phyloP scores from a whole-genome alignment of 2,797 vertebrate species.

The Pseudomugil gertrudae region DNA sequence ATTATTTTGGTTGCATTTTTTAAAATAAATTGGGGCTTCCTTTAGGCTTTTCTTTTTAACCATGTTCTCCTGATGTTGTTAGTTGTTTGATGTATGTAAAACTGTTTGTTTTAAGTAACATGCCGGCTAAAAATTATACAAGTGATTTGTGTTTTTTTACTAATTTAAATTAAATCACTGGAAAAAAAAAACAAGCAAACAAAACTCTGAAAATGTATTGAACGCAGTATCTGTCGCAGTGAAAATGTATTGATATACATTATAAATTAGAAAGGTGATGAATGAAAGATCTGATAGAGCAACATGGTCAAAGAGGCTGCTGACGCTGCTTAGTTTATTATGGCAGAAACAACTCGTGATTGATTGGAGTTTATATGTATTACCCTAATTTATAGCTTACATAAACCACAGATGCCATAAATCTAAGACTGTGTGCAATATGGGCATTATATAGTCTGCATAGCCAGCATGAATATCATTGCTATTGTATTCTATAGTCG shows the following conservation, averaged over 20 bases:
- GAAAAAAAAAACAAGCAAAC: too few relatives aligned
- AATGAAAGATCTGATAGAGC: constrained; percentile 14
- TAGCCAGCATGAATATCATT: too few relatives aligned
- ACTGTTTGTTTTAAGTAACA: neutral
- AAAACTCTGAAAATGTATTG: constrained; percentile 9
- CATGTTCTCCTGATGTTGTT: too few relatives aligned
- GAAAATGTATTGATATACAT: constrained; percentile 7
- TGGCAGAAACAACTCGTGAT: constrained; percentile 5
- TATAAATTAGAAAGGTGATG: constrained; percentile 28
- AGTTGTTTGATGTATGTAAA: too few relatives aligned
- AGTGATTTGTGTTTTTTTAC: too few relatives aligned
- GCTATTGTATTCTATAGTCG: constrained; percentile 12
- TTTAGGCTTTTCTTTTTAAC: neutral
- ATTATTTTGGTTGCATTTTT: neutral
- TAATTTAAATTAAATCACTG: too few relatives aligned
- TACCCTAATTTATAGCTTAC: constrained; percentile 5
- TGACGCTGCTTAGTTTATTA: neutral
- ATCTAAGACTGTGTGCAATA: too few relatives aligned
- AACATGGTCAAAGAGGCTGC: constrained; percentile 14
- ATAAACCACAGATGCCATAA: neutral
- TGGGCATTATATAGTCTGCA: neutral
- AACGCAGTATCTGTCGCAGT: constrained; percentile 8
- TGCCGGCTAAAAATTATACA: too few relatives aligned
- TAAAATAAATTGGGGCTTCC: neutral
- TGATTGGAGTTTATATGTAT: constrained; percentile 1